Evolutionary conservation across 2,888 invertebrate species (phyloP).

Genomic region (Rugalucina vietnamica): DNA sequence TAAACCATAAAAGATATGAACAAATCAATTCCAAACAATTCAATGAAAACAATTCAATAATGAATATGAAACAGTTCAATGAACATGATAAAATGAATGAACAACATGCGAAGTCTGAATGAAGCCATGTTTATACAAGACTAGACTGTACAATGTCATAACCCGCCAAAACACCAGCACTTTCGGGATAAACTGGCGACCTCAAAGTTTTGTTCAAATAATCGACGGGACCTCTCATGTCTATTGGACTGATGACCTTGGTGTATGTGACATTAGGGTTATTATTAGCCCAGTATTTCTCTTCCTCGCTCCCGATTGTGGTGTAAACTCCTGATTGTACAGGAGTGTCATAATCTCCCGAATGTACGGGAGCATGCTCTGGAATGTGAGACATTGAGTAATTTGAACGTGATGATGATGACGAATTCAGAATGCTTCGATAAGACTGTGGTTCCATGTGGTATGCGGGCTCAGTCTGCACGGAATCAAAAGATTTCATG

Average conservation of each 20-base stretch:
- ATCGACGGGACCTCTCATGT: slow-evolving; percentile 41
- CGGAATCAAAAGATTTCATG: slow-evolving; percentile 60
- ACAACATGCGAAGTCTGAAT: not conserved
- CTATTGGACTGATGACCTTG: slow-evolving; percentile 20
- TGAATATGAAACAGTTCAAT: too few species aligned
- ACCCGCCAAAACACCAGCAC: slow-evolving; percentile 62
- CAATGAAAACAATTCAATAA: not conserved
- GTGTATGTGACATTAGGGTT: slow-evolving; percentile 36
- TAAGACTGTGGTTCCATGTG: slow-evolving; percentile 20
- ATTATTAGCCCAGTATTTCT: slow-evolving; percentile 60
- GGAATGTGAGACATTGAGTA: slow-evolving; percentile 63
- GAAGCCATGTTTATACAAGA: slow-evolving; percentile 57
- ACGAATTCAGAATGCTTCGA: slow-evolving; percentile 56
- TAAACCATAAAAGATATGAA: not conserved
- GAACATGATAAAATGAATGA: too few species aligned
- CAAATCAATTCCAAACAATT: not conserved
- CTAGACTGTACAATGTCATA: slow-evolving; percentile 74
- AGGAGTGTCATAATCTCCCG: slow-evolving; percentile 11
- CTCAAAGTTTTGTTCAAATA: slow-evolving; percentile 56
- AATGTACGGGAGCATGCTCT: slow-evolving; percentile 44
- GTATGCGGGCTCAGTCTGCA: slow-evolving; percentile 59
- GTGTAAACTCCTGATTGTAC: too few species aligned
- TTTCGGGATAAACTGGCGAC: slow-evolving; percentile 73
- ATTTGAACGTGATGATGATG: slow-evolving; percentile 60
- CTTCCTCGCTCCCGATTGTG: slow-evolving; percentile 12